Base-by-base conservation (phyloP, 2,888 invertebrate species). In the Anagyrus pseudococci region DNA sequence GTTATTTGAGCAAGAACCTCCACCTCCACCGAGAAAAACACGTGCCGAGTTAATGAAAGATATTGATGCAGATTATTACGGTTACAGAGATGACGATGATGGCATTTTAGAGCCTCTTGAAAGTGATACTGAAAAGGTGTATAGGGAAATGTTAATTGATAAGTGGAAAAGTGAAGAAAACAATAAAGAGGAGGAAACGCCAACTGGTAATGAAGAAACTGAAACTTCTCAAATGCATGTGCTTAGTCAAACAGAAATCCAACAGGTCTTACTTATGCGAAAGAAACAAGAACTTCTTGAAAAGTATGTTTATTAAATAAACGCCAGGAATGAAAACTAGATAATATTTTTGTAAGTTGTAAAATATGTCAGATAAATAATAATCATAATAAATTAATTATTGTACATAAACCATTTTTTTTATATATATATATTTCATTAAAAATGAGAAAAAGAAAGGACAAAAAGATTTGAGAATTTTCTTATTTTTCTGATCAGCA, bases 21-120 rank as follows among this genome's bases (percentile, higher is more conserved):
- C 95, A 15, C 89, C 92, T 55, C 91, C 94, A 4, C 92, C 94
- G 15, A 86, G 96, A 23, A 94, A 96, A 82, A 96, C 96, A 0
- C 87, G 98, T 56, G 96, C 94, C 0, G 98, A 99, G 79, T 85
- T 99, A 54, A 98, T 98, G 97, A 92, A 95, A 71, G 93, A 98
- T 77, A 94, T 99, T 41, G 98, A 99, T 83, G 98, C 98, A 0
- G 96, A 97, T 82, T 99, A 99, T 83, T 99, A 99, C 82, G 99
- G 99, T 0, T 98, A 97, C 81, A 84, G 97, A 73, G 99, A 99
- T 81, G 99, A 99, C 73, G 99, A 99, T 76, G 99, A 99, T 80
- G 98, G 98, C 0, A 87, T 98, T 55, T 83, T 99, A 47, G 84
- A 94, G 67, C 98, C 98, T 0, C 78, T 96, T 3, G 99, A 99